Conservation (phyloP, 2,113 vertebrate genomes). For the Eubucco bourcierii region DNA sequence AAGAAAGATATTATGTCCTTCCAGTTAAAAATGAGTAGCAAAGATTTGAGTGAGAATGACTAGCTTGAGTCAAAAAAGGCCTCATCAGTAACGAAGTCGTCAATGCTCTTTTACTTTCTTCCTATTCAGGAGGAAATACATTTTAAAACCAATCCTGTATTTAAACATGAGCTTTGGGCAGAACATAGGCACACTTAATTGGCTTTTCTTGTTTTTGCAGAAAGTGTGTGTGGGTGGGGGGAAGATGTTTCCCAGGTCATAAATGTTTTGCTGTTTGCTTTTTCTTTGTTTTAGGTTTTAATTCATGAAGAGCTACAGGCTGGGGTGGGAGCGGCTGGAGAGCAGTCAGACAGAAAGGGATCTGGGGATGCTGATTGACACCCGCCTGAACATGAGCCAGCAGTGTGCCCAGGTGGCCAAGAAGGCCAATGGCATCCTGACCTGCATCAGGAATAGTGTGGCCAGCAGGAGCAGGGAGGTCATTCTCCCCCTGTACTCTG, state of each 20-base stretch:
- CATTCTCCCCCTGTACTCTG: no score
- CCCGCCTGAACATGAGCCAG: no score
- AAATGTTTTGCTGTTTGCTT: background rate
- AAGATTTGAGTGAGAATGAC: background rate
- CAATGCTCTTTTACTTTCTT: background rate
- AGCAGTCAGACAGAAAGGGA: no score
- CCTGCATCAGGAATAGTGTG: no score
- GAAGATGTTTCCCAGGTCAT: background rate
- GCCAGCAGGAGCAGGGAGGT: no score
- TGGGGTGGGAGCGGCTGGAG: no score
- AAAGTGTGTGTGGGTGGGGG: no score
- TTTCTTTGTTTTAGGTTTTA: background rate
- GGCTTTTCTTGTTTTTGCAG: background rate
- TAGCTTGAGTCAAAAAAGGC: accelerated
- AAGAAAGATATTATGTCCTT: background rate
- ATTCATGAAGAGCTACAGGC: no score
- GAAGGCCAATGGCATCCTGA: no score
- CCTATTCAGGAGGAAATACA: background rate
- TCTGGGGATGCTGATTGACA: no score
- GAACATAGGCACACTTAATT: background rate
- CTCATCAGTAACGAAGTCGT: background rate
- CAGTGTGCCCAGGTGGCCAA: no score
- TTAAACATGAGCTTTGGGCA: background rate
- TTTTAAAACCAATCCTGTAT: background rate
- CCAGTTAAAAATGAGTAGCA: background rate